Evolutionary conservation across 2,888 invertebrate species (phyloP), one percentile per base, ranked within the genome.

Genomic region (Drosophila niveifrons): DNA sequence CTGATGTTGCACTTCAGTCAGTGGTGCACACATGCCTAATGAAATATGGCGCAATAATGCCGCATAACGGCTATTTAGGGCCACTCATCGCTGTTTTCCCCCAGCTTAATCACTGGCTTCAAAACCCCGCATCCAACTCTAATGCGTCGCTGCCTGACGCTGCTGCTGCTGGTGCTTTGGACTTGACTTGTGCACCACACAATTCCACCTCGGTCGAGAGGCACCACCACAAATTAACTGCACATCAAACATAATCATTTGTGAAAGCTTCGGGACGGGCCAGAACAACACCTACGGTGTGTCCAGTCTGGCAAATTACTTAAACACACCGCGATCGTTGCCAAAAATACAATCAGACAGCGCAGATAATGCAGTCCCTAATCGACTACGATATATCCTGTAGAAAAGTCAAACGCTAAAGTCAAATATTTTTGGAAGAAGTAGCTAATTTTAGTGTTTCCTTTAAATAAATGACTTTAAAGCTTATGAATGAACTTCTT

Each of bases 181-280:
- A 13, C n/a, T 13, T 4, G 31, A 11, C 52, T n/a, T n/a, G n/a
- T 53, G 47, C 61, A 55, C 66, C 41, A 55, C 41, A 55, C 80
- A 68, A 66, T 71, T 78, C 68, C 72, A 80, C 72, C 80, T 53
- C 57, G 70, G 52, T 66, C 56, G 69, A 66, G 67, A 23, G 23
- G 23, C 23, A 17, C 66, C 66, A 76, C 80, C 82, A 79, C 89
- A 90, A 91, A 91, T 91, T 91, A 91, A 90, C 88, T 90, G 75
- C 83, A 85, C 89, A 90, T 91, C 91, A 91, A 90, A 88, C 85
- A 90, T 91, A 91, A 91, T 90, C 90, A 90, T 88, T 91, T 91
- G 87, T 91, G 90, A 91, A 90, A 90, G 88, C 82, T 80, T 80
- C 52, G 61, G 70, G 68, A 66, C 67, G 72, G 62, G 56, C 71